Evolutionary conservation across 1,140 invertebrate genomes (phyloP), one percentile per base, ranked within the genome.

Genomic region (Eubasilissa regina): DNA sequence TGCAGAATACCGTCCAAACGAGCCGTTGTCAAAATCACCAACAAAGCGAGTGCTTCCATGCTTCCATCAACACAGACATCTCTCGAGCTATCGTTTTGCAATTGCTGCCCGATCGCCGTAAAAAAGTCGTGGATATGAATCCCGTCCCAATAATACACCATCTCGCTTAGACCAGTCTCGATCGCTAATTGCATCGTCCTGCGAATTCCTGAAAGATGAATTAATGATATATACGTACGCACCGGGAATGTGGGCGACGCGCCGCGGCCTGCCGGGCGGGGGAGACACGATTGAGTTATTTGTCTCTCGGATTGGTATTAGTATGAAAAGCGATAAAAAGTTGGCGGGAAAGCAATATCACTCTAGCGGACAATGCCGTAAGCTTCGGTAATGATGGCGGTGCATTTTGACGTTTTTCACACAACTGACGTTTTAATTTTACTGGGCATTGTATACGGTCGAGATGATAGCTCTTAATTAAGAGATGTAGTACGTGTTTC

Each of bases 81-180:
- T n/a, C n/a, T n/a, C n/a, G n/a, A n/a, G n/a, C n/a, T n/a, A 17
- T 55, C 53, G 53, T 55, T 15, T 17, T 55, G 53, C 19, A 55
- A 55, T 17, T 55, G n/a, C 10, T n/a, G n/a, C 53, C 6, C 9
- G n/a, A 0, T 55, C 19, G 53, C n/a, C n/a, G n/a, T n/a, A n/a
- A 55, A 55, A 55, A 55, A 55, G 53, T 55, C 19, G 53, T 55
- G n/a, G 53, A 55, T 15, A 55, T 55, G 19, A 55, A 55, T 55
- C 53, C 19, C 3, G 19, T 15, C n/a, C 19, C n/a, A 55, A 55
- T 15, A 55, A 17, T n/a, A n/a, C n/a, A 4, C 53, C 4, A 8
- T 17, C 53, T 55, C 19, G 53, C 53, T 8, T 55, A 55, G 53
- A 55, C n/a, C 53, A 17, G n/a, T n/a, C 53, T 35, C 58, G 25